Base-by-base conservation (phyloP, 2,888 invertebrate genomes). In the Trisateles emortualis region DNA sequence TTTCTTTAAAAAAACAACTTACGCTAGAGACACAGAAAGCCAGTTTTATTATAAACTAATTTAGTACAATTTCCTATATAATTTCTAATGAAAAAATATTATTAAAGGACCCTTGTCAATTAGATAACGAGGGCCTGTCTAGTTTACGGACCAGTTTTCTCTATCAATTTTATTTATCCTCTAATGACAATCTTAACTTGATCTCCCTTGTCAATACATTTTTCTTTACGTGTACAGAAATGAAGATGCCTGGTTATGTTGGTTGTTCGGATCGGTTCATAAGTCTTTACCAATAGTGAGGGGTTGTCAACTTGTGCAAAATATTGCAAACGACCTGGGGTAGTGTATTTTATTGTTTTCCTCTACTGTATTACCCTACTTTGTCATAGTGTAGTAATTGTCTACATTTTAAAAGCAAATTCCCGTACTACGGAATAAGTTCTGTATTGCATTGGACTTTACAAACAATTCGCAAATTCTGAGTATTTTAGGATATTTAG, bases 271-370 rank as follows among this genome's bases (percentile, higher is more conserved):
- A 22, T 45, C 30, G 42, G 59, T 59, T 58, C 65, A 68, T 74
- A 72, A 74, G 72, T 74, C 72, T 68, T 53, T 10, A 43, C 24
- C 24, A 64, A 52, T 57, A 32, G 63, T 53, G 60, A 56, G 60
- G 49, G 51, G 38, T 58, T 66, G 74, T 68, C 68, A 72, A 62
- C 56, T 44, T 58, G 55, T 10, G 41, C 41, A 42, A 72, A 72
- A 71, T 74, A 72, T 68, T 64, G 66, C 61, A 55, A 71, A 58
- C 57, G 54, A 57, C 55, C 48, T 43, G 38, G 55, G 46, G 41
- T 33, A 13, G 52, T 51, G 48, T 70, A 57, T 63, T 68, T 71
- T 68, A 63, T 67, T 70, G 64, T 70, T 65, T 62, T 53, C 46
- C 24, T 16, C 32, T 57, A 35, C 16, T 13, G 24, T 36, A 47